Evolutionary conservation across 2,797 vertebrate species (phyloP).

Genomic region (Melanotaenia nigrans): DNA sequence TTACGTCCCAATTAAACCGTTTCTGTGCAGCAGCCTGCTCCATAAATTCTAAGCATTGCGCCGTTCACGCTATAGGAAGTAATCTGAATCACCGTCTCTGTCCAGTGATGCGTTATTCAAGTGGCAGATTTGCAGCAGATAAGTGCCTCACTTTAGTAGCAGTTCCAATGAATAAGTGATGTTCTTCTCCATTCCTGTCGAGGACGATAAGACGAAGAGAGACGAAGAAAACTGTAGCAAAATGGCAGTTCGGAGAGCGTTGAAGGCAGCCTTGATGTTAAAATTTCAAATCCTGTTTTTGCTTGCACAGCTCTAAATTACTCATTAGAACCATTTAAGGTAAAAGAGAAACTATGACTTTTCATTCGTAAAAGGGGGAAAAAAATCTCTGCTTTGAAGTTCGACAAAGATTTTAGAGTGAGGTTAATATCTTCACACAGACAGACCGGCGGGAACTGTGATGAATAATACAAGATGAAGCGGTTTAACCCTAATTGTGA

Average conservation of each 20-base stretch:
- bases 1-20: conserved; percentile 40
- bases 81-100: conserved; percentile 39
- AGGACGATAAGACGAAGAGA: conserved; percentile 38
- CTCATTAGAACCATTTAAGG: neutral
- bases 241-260: neutral
- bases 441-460: conserved; percentile 4
- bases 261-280: conserved; percentile 10
- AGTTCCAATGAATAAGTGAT: conserved; percentile 70
- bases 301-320: neutral
- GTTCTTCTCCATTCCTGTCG: conserved; percentile 49
- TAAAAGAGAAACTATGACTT: conserved; percentile 8
- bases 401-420: conserved; percentile 25
- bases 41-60: conserved; percentile 25
- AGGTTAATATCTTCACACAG: conserved; percentile 34
- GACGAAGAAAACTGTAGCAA: conserved; percentile 22
- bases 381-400: conserved; percentile 26
- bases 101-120: conserved; percentile 69
- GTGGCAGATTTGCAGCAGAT: conserved; percentile 66
- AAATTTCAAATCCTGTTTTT: neutral
- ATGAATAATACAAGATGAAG: conserved; percentile 30
- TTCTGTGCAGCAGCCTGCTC: conserved; percentile 16
- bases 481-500: conserved; percentile 27
- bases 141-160: conserved; percentile 61
- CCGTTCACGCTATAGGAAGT: conserved; percentile 27
- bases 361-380: neutral